Evolutionary conservation across 2,113 vertebrate species (phyloP).

Genomic region (Myotis lucifugus): DNA sequence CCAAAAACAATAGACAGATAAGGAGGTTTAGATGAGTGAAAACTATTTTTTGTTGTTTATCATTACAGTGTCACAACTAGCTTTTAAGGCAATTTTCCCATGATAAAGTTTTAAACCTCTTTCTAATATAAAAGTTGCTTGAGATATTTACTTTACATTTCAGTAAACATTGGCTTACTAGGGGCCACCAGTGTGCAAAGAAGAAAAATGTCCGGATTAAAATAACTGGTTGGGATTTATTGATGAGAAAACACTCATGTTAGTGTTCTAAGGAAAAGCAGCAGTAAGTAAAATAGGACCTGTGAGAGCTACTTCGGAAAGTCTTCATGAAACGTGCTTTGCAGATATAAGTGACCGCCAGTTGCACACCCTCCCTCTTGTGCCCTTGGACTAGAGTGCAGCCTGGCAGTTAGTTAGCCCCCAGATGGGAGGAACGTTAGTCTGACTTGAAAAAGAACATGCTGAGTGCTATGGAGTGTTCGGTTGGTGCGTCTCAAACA

Average conservation of each 20-base stretch:
- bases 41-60: conserved; percentile 50
- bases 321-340: background rate
- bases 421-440: background rate
- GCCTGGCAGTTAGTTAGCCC: background rate
- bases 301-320: background rate
- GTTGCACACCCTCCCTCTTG: background rate
- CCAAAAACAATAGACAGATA: conserved; percentile 75
- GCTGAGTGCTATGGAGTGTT: background rate
- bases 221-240: background rate
- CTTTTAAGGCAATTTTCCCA: background rate
- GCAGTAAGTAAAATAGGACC: background rate
- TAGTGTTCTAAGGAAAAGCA: background rate
- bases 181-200: background rate
- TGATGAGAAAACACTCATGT: background rate
- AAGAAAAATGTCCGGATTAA: background rate
- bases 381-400: background rate
- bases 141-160: conserved; percentile 33
- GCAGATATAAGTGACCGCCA: background rate
- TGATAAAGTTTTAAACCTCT: background rate
- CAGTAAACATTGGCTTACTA: conserved; percentile 8
- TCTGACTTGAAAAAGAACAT: background rate
- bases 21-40: background rate
- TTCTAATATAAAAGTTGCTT: background rate
- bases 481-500: background rate
- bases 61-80: background rate